Evolutionary conservation across 2,113 vertebrate genomes (phyloP).

Genomic region (Phaethornis superciliosus): DNA sequence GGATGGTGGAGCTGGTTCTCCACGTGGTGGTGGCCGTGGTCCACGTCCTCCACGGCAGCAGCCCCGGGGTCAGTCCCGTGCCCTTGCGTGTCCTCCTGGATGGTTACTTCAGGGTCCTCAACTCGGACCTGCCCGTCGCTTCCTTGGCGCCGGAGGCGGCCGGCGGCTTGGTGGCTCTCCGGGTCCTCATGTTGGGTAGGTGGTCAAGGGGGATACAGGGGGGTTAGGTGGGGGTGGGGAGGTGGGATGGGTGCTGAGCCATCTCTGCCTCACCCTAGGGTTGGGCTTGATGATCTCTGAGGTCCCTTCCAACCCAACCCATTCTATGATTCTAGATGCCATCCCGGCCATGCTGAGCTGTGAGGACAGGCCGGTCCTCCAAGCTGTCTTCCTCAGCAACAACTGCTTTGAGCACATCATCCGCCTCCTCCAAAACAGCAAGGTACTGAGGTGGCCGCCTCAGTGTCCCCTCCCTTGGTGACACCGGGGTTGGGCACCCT

Average conservation of each 20-base stretch:
- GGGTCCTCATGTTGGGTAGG: slow-evolving; percentile 84
- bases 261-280: background rate
- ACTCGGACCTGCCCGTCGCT: slow-evolving; percentile 79
- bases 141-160: background rate
- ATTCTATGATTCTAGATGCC: no score
- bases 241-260: background rate
- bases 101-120: slow-evolving; percentile 90
- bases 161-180: slow-evolving; percentile 78
- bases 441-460: slow-evolving; percentile 74
- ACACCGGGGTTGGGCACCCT: background rate
- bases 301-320: no score
- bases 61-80: slow-evolving; percentile 78
- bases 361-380: slow-evolving; percentile 89
- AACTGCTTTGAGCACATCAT: slow-evolving; percentile 98
- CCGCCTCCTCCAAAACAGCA: slow-evolving; percentile 96
- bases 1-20: slow-evolving; percentile 74
- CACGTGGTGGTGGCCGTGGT: slow-evolving; percentile 84
- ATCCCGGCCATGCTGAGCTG: slow-evolving; percentile 93
- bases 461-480: background rate
- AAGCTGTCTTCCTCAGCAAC: slow-evolving; percentile 96
- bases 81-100: slow-evolving; percentile 87
- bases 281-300: no score
- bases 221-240: accelerated
- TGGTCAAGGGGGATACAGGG: no score
- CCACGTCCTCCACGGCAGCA: slow-evolving; percentile 88